A percentile compares a stretch with the other conserved stretches of the same genome.
phyloP scores from a whole-genome alignment of 1,140 invertebrate genomes.

The Diorhabda sublineata region DNA sequence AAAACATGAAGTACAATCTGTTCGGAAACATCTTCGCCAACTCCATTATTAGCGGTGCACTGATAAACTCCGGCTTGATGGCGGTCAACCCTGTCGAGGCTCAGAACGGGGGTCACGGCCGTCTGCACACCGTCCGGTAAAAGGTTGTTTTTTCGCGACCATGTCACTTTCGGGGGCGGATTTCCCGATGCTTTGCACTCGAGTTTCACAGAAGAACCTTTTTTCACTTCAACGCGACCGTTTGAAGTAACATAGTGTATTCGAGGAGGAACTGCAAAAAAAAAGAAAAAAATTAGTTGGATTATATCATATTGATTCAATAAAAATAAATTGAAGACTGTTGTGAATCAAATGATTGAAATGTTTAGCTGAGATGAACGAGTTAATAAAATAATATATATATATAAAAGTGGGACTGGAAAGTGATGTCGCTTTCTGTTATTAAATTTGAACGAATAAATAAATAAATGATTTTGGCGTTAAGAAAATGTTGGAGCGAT shows the following conservation, averaged over 20 bases:
- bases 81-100: conserved; percentile 52
- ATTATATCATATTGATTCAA: no score
- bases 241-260: conserved; percentile 56
- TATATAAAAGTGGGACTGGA: no score
- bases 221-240: conserved; percentile 59
- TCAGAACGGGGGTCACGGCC: conserved; percentile 48
- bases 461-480: no score
- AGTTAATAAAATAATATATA: no score
- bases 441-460: no score
- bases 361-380: no score
- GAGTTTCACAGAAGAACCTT: conserved; percentile 59
- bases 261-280: conserved; percentile 56
- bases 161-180: conserved; percentile 61
- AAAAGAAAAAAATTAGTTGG: conserved; percentile 1
- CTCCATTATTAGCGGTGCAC: conserved; percentile 61
- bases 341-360: no score
- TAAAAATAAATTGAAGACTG: no score
- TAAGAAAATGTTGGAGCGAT: no score
- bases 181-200: conserved; percentile 63
- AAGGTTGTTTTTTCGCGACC: conserved; percentile 62
- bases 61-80: conserved; percentile 60
- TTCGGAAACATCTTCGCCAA: conserved; percentile 56
- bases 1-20: conserved; percentile 58
- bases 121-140: conserved; percentile 55
- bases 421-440: no score